Conservation (phyloP, 2,888 invertebrate genomes). For the Eutolmus rufibarbis region DNA sequence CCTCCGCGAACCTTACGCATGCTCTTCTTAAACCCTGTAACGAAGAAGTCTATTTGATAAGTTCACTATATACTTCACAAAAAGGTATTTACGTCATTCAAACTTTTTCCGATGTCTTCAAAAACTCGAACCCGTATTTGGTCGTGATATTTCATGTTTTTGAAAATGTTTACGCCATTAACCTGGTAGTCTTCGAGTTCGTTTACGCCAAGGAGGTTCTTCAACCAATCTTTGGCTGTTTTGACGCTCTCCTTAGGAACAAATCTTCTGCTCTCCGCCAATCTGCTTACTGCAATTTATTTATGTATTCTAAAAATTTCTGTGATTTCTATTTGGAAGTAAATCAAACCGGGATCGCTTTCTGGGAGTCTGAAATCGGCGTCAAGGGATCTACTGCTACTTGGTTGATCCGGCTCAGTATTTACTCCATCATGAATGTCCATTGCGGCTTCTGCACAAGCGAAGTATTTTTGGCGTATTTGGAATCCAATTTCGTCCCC, state of each 20-base stretch:
- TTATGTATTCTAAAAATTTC: not conserved
- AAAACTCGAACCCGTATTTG: not conserved
- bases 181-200: not conserved
- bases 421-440: not conserved
- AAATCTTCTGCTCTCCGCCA: not conserved
- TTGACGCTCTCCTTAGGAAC: not conserved
- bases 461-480: not conserved
- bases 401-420: not conserved
- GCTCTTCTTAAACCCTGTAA: not conserved
- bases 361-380: not conserved
- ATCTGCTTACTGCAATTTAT: not conserved
- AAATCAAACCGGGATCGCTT: not conserved
- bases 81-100: not conserved
- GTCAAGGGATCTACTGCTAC: not conserved
- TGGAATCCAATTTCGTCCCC: not conserved
- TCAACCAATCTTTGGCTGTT: not conserved
- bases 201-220: not conserved
- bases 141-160: not conserved
- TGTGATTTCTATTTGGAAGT: not conserved
- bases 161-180: not conserved
- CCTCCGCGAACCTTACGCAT: not conserved
- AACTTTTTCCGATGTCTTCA: not conserved
- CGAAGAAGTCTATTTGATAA: not conserved
- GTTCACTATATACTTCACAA: not conserved
- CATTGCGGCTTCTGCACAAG: not conserved